Conservation (phyloP, 2,888 invertebrate genomes). For the Zootermopsis nevadensis region DNA sequence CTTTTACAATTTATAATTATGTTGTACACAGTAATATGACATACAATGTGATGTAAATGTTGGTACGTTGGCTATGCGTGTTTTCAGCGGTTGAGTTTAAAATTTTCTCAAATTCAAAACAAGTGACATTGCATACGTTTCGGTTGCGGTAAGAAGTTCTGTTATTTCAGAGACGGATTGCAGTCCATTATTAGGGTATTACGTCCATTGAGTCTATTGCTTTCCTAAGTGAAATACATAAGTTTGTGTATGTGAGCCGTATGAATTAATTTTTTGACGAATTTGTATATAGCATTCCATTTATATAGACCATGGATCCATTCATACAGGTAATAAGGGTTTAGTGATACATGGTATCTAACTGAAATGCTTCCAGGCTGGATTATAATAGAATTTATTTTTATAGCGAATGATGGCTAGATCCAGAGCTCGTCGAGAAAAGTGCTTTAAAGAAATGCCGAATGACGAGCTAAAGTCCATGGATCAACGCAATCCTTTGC, state of each 20-base stretch:
- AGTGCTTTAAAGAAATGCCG: too few species aligned
- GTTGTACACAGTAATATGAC: too few species aligned
- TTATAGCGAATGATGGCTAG: constrained; percentile 72
- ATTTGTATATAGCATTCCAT: not conserved
- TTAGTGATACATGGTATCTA: too few species aligned
- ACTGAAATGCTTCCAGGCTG: too few species aligned
- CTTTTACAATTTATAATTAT: too few species aligned
- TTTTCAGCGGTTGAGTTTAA: constrained; percentile 34
- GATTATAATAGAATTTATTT: constrained; percentile 27
- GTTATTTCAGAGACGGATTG: not conserved
- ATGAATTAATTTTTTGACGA: not conserved
- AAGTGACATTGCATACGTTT: not conserved
- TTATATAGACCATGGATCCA: constrained; percentile 68
- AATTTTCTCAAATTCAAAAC: constrained; percentile 3
- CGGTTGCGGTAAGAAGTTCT: not conserved
- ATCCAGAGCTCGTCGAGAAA: constrained; percentile 5
- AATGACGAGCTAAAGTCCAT: not conserved
- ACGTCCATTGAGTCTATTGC: too few species aligned
- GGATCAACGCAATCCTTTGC: constrained; percentile 59
- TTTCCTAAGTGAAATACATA: too few species aligned
- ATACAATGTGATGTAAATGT: not conserved
- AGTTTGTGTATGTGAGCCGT: not conserved
- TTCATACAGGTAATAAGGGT: constrained; percentile 71
- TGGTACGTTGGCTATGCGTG: constrained; percentile 15
- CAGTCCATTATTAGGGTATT: too few species aligned